Evolutionary conservation across 1,140 invertebrate species (phyloP).

Genomic region (Aphelenchoides besseyi): DNA sequence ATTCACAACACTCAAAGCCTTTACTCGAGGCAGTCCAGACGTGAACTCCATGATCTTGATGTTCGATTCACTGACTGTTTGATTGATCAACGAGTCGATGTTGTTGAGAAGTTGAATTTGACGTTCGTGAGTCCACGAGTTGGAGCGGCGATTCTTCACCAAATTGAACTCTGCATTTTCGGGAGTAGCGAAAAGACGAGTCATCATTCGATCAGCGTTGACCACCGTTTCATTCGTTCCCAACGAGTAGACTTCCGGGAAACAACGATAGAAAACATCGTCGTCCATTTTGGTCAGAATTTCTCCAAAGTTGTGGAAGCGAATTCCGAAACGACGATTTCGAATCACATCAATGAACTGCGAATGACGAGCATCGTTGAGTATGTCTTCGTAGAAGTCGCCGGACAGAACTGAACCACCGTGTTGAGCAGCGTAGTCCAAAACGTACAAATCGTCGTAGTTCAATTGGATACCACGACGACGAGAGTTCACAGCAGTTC

Average conservation of each 20-base stretch:
- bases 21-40: background rate
- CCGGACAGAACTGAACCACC: constrained; percentile 18
- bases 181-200: constrained; percentile 9
- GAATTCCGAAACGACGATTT: constrained; percentile 7
- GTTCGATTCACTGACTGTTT: background rate
- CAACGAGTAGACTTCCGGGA: constrained; percentile 5
- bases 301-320: constrained; percentile 25
- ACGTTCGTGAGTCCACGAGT: constrained; percentile 8
- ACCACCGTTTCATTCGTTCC: constrained; percentile 12
- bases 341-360: constrained; percentile 15
- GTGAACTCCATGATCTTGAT: background rate
- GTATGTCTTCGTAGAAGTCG: constrained; percentile 26
- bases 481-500: background rate
- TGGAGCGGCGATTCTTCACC: constrained; percentile 1
- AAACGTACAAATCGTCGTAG: constrained; percentile 24
- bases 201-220: constrained; percentile 3
- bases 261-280: constrained; percentile 16
- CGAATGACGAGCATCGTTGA: background rate
- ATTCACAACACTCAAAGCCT: too few species aligned
- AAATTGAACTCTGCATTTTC: background rate
- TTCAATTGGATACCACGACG: constrained; percentile 17
- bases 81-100: constrained; percentile 9
- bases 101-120: constrained; percentile 8
- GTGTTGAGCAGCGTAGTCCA: constrained; percentile 19
- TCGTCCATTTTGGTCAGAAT: background rate